phyloP scores from a whole-genome alignment of 2,888 invertebrate genomes.

The Macaria notata region DNA sequence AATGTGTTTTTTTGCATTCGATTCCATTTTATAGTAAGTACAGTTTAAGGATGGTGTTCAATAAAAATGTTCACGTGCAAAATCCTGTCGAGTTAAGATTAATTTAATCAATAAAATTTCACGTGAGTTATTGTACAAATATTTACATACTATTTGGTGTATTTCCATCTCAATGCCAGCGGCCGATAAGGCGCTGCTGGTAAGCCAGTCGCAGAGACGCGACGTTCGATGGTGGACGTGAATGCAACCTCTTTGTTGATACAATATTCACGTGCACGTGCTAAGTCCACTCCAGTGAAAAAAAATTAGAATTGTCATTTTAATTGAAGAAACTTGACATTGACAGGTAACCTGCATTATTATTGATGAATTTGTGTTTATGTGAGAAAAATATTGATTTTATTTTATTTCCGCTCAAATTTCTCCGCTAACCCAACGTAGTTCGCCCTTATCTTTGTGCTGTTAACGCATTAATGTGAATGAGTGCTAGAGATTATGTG shows the following conservation, averaged over 20 bases:
- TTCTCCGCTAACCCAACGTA: constrained; percentile 28
- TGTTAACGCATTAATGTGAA: constrained; percentile 36
- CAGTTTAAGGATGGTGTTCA: too few relatives aligned
- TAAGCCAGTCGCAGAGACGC: constrained; percentile 47
- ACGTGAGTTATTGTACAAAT: constrained; percentile 21
- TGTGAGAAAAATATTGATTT: constrained; percentile 52
- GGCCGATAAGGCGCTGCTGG: constrained; percentile 36
- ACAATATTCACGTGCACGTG: constrained; percentile 25
- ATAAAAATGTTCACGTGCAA: too few relatives aligned
- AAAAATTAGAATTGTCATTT: constrained; percentile 39
- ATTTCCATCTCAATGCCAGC: constrained; percentile 16
- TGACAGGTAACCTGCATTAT: constrained; percentile 72
- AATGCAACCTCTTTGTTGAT: constrained; percentile 23
- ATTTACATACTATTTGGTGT: constrained; percentile 17
- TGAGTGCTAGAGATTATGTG: constrained; percentile 45
- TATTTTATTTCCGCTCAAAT: constrained; percentile 33
- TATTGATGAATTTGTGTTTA: constrained; percentile 30
- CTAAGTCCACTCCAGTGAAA: constrained; percentile 35
- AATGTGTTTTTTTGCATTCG: too few relatives aligned
- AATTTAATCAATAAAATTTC: constrained; percentile 18
- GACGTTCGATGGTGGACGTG: constrained; percentile 48
- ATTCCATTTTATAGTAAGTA: too few relatives aligned
- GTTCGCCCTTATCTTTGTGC: constrained; percentile 27
- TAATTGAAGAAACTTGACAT: constrained; percentile 46
- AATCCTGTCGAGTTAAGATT: too few relatives aligned